phyloP scores from a whole-genome alignment of 2,113 vertebrate species.

The Oncorhynchus gorbuscha region DNA sequence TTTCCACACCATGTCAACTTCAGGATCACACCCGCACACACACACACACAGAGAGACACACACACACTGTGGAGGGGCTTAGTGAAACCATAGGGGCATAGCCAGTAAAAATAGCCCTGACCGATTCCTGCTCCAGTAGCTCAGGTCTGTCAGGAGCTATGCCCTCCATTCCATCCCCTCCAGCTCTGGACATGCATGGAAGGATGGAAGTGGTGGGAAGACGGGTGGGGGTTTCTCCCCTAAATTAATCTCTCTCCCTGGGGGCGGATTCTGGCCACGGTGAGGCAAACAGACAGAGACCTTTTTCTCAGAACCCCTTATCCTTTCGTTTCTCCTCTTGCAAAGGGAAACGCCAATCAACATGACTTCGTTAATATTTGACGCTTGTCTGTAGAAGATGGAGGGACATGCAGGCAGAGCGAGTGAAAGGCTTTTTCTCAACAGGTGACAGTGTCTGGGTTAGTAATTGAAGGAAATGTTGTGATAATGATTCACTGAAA shows the following conservation, averaged over 20 bases:
- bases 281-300: conserved; percentile 15
- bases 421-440: neutral
- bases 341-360: conserved; percentile 8
- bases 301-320: neutral
- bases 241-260: conserved; percentile 37
- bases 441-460: neutral
- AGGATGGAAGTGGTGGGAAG: neutral
- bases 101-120: conserved; percentile 45
- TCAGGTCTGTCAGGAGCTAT: conserved; percentile 47
- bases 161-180: conserved; percentile 18
- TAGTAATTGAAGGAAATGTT: conserved; percentile 5
- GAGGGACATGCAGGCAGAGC: neutral
- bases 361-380: conserved; percentile 7
- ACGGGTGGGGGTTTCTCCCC: conserved; percentile 21
- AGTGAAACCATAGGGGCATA: conserved; percentile 28
- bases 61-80: conserved; percentile 27
- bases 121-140: conserved; percentile 52
- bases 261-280: conserved; percentile 9
- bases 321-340: neutral
- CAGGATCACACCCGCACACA: neutral
- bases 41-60: neutral
- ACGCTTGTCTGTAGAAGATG: neutral
- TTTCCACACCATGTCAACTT: neutral
- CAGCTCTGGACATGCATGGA: conserved; percentile 34
- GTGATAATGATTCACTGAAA: conserved; percentile 7